Conservation (phyloP, 2,113 vertebrate species). For the Jacana jacana region DNA sequence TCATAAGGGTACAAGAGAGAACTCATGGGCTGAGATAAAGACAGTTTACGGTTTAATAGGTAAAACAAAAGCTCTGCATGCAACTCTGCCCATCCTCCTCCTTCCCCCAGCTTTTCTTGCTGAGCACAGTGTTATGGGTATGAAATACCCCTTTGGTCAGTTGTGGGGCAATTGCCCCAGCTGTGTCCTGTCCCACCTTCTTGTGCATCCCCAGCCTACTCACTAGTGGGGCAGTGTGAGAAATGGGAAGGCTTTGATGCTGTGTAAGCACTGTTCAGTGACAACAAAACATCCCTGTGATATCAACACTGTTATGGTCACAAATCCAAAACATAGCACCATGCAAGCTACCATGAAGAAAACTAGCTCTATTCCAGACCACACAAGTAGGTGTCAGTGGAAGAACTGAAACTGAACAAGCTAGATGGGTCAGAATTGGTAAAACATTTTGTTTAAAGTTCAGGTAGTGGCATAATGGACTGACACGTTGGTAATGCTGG, state of each 20-base stretch:
- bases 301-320: background rate
- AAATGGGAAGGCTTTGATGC: background rate
- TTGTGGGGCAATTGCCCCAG: accelerated
- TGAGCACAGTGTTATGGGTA: background rate
- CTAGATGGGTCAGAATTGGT: background rate
- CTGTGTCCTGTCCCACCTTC: background rate
- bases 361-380: background rate
- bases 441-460: background rate
- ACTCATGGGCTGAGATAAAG: background rate
- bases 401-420: background rate
- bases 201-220: background rate
- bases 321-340: background rate
- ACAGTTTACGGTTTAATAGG: background rate
- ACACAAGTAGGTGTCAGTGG: background rate
- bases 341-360: background rate
- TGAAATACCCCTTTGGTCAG: too few species aligned
- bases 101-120: background rate
- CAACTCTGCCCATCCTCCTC: background rate
- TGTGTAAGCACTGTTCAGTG: background rate
- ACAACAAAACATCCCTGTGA: background rate
- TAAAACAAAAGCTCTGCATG: background rate
- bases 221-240: accelerated
- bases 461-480: background rate
- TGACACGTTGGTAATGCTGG: background rate
- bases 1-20: background rate